Evolutionary conservation across 2,888 invertebrate genomes (phyloP).

Genomic region (Morpho helenor): DNA sequence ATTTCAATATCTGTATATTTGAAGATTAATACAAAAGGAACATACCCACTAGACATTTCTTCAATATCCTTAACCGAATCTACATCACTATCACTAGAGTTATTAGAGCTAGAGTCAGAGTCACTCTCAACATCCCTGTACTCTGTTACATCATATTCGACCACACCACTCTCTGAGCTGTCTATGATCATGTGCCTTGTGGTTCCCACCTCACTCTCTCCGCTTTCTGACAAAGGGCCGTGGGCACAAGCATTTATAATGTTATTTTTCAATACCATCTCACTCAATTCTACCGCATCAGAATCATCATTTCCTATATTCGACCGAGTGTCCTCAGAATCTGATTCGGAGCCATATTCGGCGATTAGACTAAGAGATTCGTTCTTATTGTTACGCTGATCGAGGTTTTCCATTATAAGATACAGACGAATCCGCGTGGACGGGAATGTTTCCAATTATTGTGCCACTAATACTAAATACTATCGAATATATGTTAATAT

Average conservation of each 20-base stretch:
- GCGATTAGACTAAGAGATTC: conserved; percentile 69
- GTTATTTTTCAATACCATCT: conserved; percentile 74
- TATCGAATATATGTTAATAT: not conserved
- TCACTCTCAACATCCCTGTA: conserved; percentile 64
- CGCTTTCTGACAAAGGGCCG: conserved; percentile 56
- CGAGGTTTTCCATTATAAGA: conserved; percentile 62
- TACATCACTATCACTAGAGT: conserved; percentile 63
- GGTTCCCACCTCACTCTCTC: conserved; percentile 50
- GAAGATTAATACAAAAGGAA: too few species aligned
- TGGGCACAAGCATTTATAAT: conserved; percentile 74
- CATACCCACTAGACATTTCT: conserved; percentile 62
- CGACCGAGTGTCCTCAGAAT: conserved; percentile 61
- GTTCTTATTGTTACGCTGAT: conserved; percentile 67
- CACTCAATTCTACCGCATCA: conserved; percentile 62
- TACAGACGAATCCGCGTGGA: conserved; percentile 27
- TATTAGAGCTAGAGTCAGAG: conserved; percentile 49
- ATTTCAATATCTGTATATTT: too few species aligned
- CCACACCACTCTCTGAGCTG: conserved; percentile 58
- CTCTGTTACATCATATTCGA: conserved; percentile 69
- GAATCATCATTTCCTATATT: conserved; percentile 57
- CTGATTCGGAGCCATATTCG: conserved; percentile 70
- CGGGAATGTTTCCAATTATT: conserved; percentile 22
- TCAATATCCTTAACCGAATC: conserved; percentile 70
- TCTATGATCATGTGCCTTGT: conserved; percentile 71
- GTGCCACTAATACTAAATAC: conserved; percentile 11